Base-by-base conservation (phyloP, 2,113 vertebrate species). In the Nycticorax nycticorax region DNA sequence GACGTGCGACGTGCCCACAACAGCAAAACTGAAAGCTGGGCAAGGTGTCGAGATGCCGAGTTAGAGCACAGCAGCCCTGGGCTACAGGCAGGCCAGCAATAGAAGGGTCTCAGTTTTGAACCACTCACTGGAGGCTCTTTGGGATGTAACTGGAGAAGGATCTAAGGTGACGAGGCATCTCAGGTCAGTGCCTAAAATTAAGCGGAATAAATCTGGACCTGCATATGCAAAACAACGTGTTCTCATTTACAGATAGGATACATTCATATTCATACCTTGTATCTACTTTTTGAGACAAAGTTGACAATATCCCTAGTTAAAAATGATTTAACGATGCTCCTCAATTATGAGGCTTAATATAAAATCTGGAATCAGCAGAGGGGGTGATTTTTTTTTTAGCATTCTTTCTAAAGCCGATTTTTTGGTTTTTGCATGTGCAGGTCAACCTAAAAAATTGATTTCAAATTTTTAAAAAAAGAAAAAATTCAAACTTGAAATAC, bases 111-210 rank as follows among this genome's bases (percentile, higher is more conserved):
- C 71, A 4, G 60, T 43, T 62, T 8, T 78, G 73, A 93, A 21
- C 48, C 21, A 26, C 52, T 79, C 3, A 1, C 67, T 47, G 91
- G 19, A 96, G 66, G 47, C 68, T 17, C 20, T 39, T 3, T 8
- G 48, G 56, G 37, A 16, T 55, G 91, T 74, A 93, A 96, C 37
- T 52, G 26, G 73, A 93, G 89, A 97, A 78, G 56, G 73, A 89
- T 2, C 56, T 19, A 85, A 56, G 64, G 76, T 84, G 60, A 33
- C 4, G 3, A 67, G 20, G 14, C 47, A 63, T 22, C 79, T 52
- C 64, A 84, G 87, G 89, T 75, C 91, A 96, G 37, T n/a, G 64
- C 43, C 84, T 95, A 96, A 95, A 97, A 94, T 94, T 78, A 97
- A 92, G 52, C 12, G 30, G 68, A 95, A 78, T 75, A 84, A 81